Evolutionary conservation across 2,113 vertebrate species (phyloP), one percentile per base, ranked within the genome.

Genomic region (Indri indri): DNA sequence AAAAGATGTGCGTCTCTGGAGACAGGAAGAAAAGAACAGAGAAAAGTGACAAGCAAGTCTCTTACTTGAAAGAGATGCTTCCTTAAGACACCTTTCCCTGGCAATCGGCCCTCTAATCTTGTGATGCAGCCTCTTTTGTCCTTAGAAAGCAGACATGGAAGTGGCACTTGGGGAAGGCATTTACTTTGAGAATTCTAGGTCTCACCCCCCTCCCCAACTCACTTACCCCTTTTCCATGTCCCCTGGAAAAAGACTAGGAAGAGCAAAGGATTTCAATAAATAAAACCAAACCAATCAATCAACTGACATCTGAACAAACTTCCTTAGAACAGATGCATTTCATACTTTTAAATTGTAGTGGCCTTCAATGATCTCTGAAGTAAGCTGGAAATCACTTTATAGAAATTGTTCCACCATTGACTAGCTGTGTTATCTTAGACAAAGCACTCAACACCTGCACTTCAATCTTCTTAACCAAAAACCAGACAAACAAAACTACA

Each of bases 91-190:
- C 66, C 74, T 96, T 79, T 96, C 83, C 95, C 25, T 94, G 81
- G 88, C 61, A 77, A 45, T 37, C 34, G 82, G 30, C 90, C 54
- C 81, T 96, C 25, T 92, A 77, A 94, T 92, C 84, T 96, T 81
- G 81, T 81, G 61, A 91, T 83, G 73, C 91, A 95, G 57, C 23
- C 77, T 96, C 91, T 90, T 97, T 96, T 93, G 42, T 84, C 95
- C 95, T 98, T 52, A 91, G 90, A 96, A 96, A 98, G 79, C 77
- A 96, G 82, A 94, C 14, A 91, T 4, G 91, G 76, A 96, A 94
- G 91, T 68, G 63, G 93, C n/a, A 68, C 77, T 54, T 93, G 93
- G 83, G 32, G 34, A 90, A 5, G 68, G 2, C 30, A 80, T 95
- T 90, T 32, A 42, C 14, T 82, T 37, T 42, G 76, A 45, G 50